Evolutionary conservation across 2,888 invertebrate species (phyloP), one percentile per base, ranked within the genome.

Genomic region (Platerodrilus igneus): DNA sequence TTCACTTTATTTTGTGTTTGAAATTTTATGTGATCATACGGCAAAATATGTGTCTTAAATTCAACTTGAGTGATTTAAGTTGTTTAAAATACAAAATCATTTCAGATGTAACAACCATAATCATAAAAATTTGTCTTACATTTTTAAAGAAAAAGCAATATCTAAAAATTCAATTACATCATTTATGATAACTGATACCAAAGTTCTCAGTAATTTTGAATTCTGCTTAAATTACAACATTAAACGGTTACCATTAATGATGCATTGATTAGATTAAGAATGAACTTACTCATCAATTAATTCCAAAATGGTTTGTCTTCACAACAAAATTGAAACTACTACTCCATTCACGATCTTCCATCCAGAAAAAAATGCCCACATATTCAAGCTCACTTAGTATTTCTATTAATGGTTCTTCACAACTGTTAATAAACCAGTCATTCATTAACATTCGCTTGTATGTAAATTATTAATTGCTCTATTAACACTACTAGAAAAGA

Each of bases 201-300:
- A 29, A 29, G 20, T 29, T 29, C 20, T 18, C 29, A 11, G 11
- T 7, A 7, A 14, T 14, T 15, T 14, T 13, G 14, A 26, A 26
- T 14, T 26, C 13, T 15, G 26, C 26, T 15, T 15, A 26, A 11
- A 26, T 15, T 15, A 5, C 15, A 26, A 14, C n/a, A 13, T 9
- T 29, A 11, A 19, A 19, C 17, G 19, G 8, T 7, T 11, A 6
- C 8, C 7, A 7, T 34, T 19, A 19, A 34, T 26, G 25, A 20
- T 35, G 26, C 30, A 30, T 26, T 7, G 11, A 23, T 35, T 30
- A 27, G 35, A 38, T 39, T 35, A 43, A 26, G 39, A 31, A 39
- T 43, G 32, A 41, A 44, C 44, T 44, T 44, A 44, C 44, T 44
- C 40, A 39, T 44, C 44, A 36, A 44, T 32, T 40, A 44, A 37